A percentile compares a stretch with the other conserved stretches of the same genome.
phyloP scores from a whole-genome alignment of 2,113 vertebrate species.

The Ursus arctos region DNA sequence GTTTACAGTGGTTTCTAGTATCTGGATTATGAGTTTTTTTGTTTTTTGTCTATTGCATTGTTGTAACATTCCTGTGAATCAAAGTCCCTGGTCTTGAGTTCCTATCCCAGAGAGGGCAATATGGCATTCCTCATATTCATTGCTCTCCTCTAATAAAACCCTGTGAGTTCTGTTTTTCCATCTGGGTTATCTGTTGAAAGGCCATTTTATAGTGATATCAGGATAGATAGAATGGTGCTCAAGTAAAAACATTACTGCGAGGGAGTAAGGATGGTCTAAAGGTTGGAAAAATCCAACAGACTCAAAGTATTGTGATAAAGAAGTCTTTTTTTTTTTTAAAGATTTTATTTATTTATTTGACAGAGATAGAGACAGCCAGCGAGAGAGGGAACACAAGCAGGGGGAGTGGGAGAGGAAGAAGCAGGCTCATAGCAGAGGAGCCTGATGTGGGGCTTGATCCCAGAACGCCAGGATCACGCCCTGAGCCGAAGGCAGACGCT shows the following conservation, averaged over 20 bases:
- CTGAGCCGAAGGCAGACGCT: too few relatives aligned
- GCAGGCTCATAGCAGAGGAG: too few relatives aligned
- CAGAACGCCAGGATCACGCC: too few relatives aligned
- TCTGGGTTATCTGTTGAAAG: slow-evolving; percentile 10
- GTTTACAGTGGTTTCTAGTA: neutral
- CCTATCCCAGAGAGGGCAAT: neutral
- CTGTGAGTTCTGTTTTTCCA: neutral
- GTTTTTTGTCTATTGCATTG: neutral
- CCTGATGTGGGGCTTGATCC: too few relatives aligned
- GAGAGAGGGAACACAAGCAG: too few relatives aligned
- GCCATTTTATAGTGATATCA: neutral
- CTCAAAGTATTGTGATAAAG: neutral
- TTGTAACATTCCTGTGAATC: neutral
- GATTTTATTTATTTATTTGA: too few relatives aligned
- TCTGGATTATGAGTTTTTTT: slow-evolving; percentile 5
- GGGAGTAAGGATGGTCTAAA: neutral
- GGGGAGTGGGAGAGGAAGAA: too few relatives aligned
- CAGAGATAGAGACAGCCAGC: too few relatives aligned
- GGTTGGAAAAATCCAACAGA: slow-evolving; percentile 19
- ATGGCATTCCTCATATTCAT: neutral
- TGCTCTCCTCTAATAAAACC: neutral
- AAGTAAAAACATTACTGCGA: neutral
- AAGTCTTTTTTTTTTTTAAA: neutral
- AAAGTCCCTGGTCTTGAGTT: neutral
- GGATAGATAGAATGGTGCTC: neutral